A percentile compares a stretch with the other conserved stretches of the same genome.
phyloP scores from a whole-genome alignment of 2,888 invertebrate genomes.

The Nemotelus pantherinus region DNA sequence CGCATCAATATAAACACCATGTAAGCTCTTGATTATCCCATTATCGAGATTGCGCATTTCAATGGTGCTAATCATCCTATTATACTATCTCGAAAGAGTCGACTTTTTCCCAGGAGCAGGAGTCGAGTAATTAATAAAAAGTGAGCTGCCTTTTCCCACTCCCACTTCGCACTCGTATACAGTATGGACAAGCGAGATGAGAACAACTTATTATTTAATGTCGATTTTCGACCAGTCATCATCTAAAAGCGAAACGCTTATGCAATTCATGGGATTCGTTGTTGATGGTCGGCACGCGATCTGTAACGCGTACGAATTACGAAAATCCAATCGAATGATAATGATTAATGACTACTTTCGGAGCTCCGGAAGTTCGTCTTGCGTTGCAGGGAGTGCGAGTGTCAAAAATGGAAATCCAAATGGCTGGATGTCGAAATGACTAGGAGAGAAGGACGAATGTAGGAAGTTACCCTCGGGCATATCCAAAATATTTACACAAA shows the following conservation, averaged over 20 bases:
- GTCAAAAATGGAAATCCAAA: slow-evolving; percentile 36
- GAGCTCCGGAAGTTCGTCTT: slow-evolving; percentile 26
- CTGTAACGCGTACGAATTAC: slow-evolving; percentile 29
- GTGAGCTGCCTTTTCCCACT: slow-evolving; percentile 3
- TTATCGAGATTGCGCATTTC: slow-evolving; percentile 47
- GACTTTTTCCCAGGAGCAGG: slow-evolving; percentile 42
- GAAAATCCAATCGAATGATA: slow-evolving; percentile 40
- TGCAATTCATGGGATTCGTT: slow-evolving; percentile 32
- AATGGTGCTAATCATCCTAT: slow-evolving; percentile 50
- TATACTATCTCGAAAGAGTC: slow-evolving; percentile 41
- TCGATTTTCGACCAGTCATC: slow-evolving; percentile 39
- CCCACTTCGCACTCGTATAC: neutral
- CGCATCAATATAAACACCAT: slow-evolving; percentile 46
- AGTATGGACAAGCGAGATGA: slow-evolving; percentile 12
- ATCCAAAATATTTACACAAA: slow-evolving; percentile 50
- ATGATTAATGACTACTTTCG: slow-evolving; percentile 39
- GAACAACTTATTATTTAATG: slow-evolving; percentile 10
- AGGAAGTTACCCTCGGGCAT: slow-evolving; percentile 41
- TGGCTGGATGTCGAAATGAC: neutral
- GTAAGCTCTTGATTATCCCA: slow-evolving; percentile 49
- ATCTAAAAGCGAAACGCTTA: slow-evolving; percentile 29
- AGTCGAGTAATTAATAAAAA: slow-evolving; percentile 43
- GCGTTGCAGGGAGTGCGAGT: slow-evolving; percentile 27
- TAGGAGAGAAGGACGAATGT: neutral
- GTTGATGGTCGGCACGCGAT: slow-evolving; percentile 39